Evolutionary conservation across 2,888 invertebrate species (phyloP), one percentile per base, ranked within the genome.

Genomic region (Eustalomyia histrio): DNA sequence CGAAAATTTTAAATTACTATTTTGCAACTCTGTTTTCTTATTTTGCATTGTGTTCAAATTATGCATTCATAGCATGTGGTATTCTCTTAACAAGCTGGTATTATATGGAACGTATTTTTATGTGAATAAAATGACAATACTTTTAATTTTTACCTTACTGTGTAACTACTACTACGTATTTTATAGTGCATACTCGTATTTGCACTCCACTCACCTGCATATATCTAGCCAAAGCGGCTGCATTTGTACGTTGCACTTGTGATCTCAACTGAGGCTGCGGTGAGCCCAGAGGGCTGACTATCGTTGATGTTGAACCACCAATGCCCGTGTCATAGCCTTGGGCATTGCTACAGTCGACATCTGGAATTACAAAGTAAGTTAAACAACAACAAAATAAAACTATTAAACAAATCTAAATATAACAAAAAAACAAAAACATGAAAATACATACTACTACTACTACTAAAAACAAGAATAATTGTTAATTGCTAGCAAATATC

Each of bases 201-300:
- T 47, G 43, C 67, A 65, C 65, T 73, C 12, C 55, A 83, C 83
- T 84, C 80, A 85, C 84, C 84, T 85, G 93, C 93, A 94, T 94
- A 87, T 92, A 93, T 72, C 93, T 92, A 78, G 93, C 93, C 88
- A 94, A 93, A 65, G 94, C 94, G 87, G 94, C 83, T 58, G 83
- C 84, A 83, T 84, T 85, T 79, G 94, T 93, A 88, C 94, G 94
- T 83, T 88, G 88, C 83, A 94, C 92, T 90, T 93, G 93, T 82
- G 91, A 92, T 87, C 92, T 90, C 76, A 91, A 88, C 83, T 92
- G 91, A 39, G 92, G 90, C 84, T 91, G 91, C 67, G 91, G 90
- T 82, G 92, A 92, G 82, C 92, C 92, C 85, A 92, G 85, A 83
- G 90, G 90, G 86, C 90, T 90, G 79, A 90, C 89, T 84, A 90